Conservation (phyloP, 2,797 vertebrate species). For the Leuciscus waleckii region DNA sequence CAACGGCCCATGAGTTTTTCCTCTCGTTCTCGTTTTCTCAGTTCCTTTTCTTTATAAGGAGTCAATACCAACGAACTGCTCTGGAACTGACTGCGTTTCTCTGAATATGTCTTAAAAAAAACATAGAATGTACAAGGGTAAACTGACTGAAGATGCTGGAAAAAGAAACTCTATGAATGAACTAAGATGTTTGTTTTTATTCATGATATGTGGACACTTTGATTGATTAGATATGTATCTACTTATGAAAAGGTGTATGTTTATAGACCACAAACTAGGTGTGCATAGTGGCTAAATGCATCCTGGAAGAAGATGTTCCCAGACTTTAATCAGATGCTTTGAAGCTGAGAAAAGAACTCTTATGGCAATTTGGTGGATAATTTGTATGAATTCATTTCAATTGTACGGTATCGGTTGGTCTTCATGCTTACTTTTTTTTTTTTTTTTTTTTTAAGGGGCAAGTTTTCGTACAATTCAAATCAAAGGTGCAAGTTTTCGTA, state of each 20-base stretch:
- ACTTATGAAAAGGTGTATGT: not conserved
- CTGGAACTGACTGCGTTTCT: not conserved
- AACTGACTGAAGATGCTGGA: not conserved
- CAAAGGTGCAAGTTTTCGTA: not conserved
- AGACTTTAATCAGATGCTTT: not conserved
- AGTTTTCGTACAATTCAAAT: not conserved
- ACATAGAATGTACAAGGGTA: not conserved
- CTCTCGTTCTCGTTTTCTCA: not conserved
- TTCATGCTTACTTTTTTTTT: not conserved
- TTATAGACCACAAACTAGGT: not conserved
- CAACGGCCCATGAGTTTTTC: slow-evolving; percentile 19
- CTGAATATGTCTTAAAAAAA: not conserved
- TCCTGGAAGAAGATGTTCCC: not conserved
- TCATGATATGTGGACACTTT: not conserved
- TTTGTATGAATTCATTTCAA: not conserved
- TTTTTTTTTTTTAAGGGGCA: not conserved
- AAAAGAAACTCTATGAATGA: slow-evolving; percentile 6
- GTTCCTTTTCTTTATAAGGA: not conserved
- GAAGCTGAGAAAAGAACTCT: not conserved
- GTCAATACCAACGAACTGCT: not conserved
- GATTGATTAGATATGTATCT: not conserved
- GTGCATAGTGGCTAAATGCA: not conserved
- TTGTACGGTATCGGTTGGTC: too few species aligned
- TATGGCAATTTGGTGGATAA: too few species aligned
- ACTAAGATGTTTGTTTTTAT: slow-evolving; percentile 16